Evolutionary conservation across 2,113 vertebrate genomes (phyloP).

Genomic region (Rostratula benghalensis): DNA sequence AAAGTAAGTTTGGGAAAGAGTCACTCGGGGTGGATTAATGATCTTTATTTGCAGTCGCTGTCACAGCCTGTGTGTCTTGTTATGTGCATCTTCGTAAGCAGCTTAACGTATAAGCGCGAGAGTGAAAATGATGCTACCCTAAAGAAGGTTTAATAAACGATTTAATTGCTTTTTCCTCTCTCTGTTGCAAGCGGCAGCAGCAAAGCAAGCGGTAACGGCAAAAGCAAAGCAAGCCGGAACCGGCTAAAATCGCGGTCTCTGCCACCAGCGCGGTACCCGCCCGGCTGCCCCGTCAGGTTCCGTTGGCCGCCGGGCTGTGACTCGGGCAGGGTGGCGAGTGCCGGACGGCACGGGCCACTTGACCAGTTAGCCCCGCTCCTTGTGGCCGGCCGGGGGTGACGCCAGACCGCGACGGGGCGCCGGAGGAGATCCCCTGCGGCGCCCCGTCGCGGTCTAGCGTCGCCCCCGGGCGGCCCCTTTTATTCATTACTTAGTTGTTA

Average conservation of each 20-base stretch:
- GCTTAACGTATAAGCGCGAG: background rate
- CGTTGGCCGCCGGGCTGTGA: background rate
- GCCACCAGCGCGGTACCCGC: background rate
- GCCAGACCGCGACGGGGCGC: background rate
- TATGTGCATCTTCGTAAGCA: background rate
- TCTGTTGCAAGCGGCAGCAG: background rate
- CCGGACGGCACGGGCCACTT: background rate
- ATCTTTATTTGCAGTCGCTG: background rate
- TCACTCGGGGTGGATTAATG: background rate
- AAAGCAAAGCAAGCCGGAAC: accelerated
- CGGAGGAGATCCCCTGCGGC: too few relatives aligned
- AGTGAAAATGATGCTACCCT: background rate
- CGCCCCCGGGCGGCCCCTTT: background rate
- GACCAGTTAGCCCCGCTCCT: too few relatives aligned
- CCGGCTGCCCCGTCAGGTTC: background rate
- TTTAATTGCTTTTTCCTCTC: background rate
- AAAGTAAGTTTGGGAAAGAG: background rate
- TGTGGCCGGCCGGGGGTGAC: background rate
- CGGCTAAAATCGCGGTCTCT: background rate
- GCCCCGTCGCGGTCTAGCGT: background rate
- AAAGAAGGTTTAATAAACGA: background rate
- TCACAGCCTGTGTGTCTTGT: too few relatives aligned
- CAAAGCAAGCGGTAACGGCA: too few relatives aligned
- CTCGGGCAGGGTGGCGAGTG: background rate
- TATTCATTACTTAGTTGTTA: background rate